phyloP scores from a whole-genome alignment of 64 coral and sea anemone species.

The Hydrozoanthus tunicans region DNA sequence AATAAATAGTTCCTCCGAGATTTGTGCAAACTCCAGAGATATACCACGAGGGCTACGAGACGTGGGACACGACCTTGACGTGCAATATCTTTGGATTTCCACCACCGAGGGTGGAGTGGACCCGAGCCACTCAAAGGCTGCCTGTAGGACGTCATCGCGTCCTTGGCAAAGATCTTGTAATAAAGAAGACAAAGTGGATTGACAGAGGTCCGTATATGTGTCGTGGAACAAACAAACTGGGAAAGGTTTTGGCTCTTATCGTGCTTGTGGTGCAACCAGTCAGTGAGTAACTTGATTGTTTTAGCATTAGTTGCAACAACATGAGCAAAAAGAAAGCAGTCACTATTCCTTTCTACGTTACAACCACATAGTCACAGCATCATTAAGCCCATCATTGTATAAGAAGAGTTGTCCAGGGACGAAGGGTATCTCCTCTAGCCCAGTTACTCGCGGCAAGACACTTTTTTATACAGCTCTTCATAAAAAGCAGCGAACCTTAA shows the following conservation, averaged over 20 bases:
- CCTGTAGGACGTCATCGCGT: constrained; percentile 13
- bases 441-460: no score
- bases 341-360: no score
- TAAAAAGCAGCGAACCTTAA: no score
- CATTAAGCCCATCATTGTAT: no score
- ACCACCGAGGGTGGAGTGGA: constrained; percentile 63
- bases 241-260: constrained; percentile 54
- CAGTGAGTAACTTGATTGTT: constrained; percentile 13
- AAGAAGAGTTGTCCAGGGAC: no score
- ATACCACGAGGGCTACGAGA: constrained; percentile 25
- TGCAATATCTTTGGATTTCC: constrained; percentile 74
- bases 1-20: constrained; percentile 16
- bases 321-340: no score
- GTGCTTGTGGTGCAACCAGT: constrained; percentile 47
- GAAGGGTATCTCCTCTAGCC: no score
- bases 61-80: constrained; percentile 56
- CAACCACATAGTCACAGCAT: no score
- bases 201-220: constrained; percentile 67
- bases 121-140: constrained; percentile 7
- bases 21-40: constrained; percentile 34
- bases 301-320: neutral
- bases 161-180: constrained; percentile 44
- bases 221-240: constrained; percentile 54
- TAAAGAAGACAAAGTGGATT: constrained; percentile 47
- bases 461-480: no score